Conservation (phyloP, 2,888 invertebrate species). For the Melieria omissa region DNA sequence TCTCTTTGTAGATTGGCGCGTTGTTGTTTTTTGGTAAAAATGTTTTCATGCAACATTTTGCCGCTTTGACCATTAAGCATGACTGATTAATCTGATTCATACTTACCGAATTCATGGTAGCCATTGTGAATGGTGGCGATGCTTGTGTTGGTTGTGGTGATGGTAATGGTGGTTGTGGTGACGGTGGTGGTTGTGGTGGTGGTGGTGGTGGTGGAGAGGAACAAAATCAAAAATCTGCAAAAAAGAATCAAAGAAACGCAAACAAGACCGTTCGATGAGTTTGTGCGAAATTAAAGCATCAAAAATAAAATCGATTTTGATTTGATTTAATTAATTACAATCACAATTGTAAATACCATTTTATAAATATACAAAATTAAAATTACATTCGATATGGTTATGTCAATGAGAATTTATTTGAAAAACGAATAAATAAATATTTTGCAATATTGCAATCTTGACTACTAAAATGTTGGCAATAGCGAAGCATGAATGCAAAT, state of each 20-base stretch:
- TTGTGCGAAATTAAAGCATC: too few species aligned
- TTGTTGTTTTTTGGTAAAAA: not conserved
- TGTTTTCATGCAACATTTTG: not conserved
- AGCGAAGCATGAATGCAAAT: too few species aligned
- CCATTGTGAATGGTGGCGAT: slow-evolving; percentile 56
- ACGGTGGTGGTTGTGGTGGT: slow-evolving; percentile 39
- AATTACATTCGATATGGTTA: too few species aligned
- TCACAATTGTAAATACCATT: too few species aligned
- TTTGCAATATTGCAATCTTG: too few species aligned
- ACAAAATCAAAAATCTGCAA: slow-evolving; percentile 65
- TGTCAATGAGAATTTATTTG: too few species aligned
- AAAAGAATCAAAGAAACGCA: slow-evolving; percentile 39
- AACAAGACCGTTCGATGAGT: too few species aligned
- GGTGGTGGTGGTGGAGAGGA: slow-evolving; percentile 48
- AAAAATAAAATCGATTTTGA: too few species aligned
- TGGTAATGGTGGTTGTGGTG: slow-evolving; percentile 37
- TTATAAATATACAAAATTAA: too few species aligned
- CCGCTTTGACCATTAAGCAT: slow-evolving; percentile 14
- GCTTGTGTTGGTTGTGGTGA: slow-evolving; percentile 48
- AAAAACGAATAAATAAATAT: too few species aligned
- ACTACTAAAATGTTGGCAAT: too few species aligned
- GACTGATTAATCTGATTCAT: slow-evolving; percentile 39
- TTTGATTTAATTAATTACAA: too few species aligned
- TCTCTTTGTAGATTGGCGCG: not conserved
- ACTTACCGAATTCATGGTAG: slow-evolving; percentile 67